Evolutionary conservation across 1,140 invertebrate genomes (phyloP), one percentile per base, ranked within the genome.

Genomic region (Sipha flava): DNA sequence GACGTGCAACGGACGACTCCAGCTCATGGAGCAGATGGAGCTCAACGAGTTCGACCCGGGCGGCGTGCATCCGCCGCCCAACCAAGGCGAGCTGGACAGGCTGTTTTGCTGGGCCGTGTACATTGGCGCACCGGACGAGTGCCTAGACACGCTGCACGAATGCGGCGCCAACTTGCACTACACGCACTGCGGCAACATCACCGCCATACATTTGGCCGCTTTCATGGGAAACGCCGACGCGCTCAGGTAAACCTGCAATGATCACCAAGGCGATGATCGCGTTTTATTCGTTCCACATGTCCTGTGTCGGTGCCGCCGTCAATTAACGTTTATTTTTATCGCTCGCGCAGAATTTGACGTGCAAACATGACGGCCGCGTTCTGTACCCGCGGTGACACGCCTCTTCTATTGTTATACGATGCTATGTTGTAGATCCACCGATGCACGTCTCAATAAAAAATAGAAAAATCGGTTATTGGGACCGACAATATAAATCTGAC

Each of bases 181-280:
- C 82, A 88, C 90, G 23, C 88, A 90, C 62, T 85, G 88, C 81
- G 92, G 92, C 1, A 80, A 43, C 84, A 93, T 83, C 72, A 90
- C 89, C 0, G 89, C 91, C 5, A 83, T 94, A 31, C 92, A 94
- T 84, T 86, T 93, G 75, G 89, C 90, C n/a, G 90, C 92, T 3
- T 94, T 93, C 83, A 92, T 90, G 82, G 91, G 92, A 18, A 92
- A 90, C 81, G 83, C 90, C 40, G 88, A 90, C n/a, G 91, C 91
- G 49, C 88, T 91, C 10, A 77, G 73, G 73, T 77, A 77, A n/a
- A n/a, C n/a, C n/a, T n/a, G n/a, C n/a, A n/a, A n/a, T n/a, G n/a
- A n/a, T n/a, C n/a, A n/a, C n/a, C n/a, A n/a, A n/a, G n/a, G n/a
- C n/a, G n/a, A n/a, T n/a, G n/a, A n/a, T n/a, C n/a, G n/a, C n/a